Evolutionary conservation across 53 echinoderm and acorn worm species (phyloP), one percentile per base, ranked within the genome.

Genomic region (Echinometra lucunter): DNA sequence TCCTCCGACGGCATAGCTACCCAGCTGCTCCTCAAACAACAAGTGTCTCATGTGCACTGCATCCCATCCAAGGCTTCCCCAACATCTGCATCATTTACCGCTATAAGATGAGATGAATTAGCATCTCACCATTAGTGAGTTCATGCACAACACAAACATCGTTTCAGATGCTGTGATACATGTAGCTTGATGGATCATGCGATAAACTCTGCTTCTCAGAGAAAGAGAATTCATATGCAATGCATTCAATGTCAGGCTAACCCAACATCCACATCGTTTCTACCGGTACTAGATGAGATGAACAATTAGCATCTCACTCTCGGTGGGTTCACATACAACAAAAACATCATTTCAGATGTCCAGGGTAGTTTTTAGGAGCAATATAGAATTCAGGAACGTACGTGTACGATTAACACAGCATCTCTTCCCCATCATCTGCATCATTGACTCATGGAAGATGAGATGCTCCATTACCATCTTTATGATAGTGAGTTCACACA

Each of bases 21-120:
- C n/a, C n/a, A 35, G 72, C 78, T 78, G 78, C 78, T 78, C 78
- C 78, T 78, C 40, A 6, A 78, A 78, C 78, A 78, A 78, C 78
- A 78, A 42, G 78, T 40, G 78, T 69, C 69, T 32, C 7, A 78
- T 15, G 18, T 16, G 30, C 32, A 72, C 72, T 42, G 78, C 38
- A 78, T 35, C 27, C 18, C 66, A 66, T 74, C 78, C 78, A 42
- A 78, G 78, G 21, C 35, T 38, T 42, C 38, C 42, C 38, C 42
- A 40, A 42, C 78, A 78, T 63, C 63, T 4, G 10, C 63, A 63
- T 38, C 42, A 42, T 38, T 38, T 21, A 78, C 78, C 38, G 19
- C 19, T 40, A 42, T 38, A 78, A 16, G 42, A 38, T 78, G 78
- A 35, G 18, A 42, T 42, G 78, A 40, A 78, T 78, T 42, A 42